A percentile compares a stretch with the other conserved stretches of the same genome.
Evolutionary conservation across 2,888 invertebrate genomes (phyloP).

Genomic region (Himalopsyche kuldschensis): DNA sequence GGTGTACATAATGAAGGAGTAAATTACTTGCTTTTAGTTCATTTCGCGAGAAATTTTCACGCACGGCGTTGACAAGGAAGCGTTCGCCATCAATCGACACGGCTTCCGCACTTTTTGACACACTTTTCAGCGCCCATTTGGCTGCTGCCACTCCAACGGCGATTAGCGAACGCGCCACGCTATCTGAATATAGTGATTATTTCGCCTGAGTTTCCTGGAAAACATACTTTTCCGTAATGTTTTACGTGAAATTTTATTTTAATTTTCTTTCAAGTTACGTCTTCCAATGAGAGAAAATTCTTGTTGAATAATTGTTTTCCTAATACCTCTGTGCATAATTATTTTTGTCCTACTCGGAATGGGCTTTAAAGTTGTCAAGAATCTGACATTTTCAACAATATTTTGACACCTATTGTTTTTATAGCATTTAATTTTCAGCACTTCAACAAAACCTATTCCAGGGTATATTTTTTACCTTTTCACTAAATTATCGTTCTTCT

Average conservation of each 20-base stretch:
- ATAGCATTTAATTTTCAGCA: no score
- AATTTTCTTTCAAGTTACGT: no score
- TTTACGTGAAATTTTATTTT: neutral
- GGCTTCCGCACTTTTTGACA: slow-evolving; percentile 23
- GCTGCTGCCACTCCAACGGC: neutral
- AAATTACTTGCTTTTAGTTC: neutral
- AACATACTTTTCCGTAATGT: neutral
- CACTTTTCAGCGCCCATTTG: slow-evolving; percentile 8
- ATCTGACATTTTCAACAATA: no score
- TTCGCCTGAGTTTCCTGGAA: neutral
- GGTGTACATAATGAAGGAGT: neutral
- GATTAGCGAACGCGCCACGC: neutral
- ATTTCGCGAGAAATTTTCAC: neutral
- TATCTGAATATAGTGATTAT: neutral
- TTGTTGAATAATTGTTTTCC: no score
- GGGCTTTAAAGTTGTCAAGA: no score
- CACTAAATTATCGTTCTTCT: no score
- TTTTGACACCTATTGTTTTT: no score
- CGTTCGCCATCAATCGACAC: neutral
- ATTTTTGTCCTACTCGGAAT: no score
- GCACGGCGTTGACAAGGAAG: neutral
- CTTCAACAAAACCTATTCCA: no score
- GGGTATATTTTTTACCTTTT: no score
- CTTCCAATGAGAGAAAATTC: no score
- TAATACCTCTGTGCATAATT: no score